Evolutionary conservation across 1,140 invertebrate genomes (phyloP).

Genomic region (Drosophila bifasciata): DNA sequence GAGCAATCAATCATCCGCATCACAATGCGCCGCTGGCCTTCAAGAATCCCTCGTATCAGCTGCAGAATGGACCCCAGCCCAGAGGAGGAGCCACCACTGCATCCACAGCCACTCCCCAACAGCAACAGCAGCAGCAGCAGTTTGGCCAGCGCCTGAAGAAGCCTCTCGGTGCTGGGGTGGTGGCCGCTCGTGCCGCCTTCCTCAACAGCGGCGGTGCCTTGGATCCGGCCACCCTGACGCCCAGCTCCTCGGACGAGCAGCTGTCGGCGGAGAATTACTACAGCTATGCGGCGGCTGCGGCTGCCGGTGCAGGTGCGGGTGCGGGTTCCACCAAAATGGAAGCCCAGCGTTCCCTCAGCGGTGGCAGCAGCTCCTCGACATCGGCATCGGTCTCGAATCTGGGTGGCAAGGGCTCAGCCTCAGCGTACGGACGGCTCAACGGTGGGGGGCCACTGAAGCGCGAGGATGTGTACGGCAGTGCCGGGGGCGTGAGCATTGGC

Average conservation of each 20-base stretch:
- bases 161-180: conserved; percentile 63
- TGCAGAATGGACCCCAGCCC: conserved; percentile 84
- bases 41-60: conserved; percentile 93
- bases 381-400: conserved; percentile 51
- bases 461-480: conserved; percentile 76
- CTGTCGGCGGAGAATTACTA: conserved; percentile 78
- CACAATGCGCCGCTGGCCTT: conserved; percentile 89
- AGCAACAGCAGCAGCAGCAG: conserved; percentile 40
- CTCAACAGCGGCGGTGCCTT: conserved; percentile 67
- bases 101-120: conserved; percentile 24
- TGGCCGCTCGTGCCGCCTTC: conserved; percentile 74
- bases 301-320: conserved; percentile 30
- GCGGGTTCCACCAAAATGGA: conserved; percentile 49
- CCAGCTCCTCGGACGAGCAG: conserved; percentile 83
- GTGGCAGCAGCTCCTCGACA: conserved; percentile 84
- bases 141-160: conserved; percentile 62
- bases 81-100: background rate
- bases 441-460: conserved; percentile 57
- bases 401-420: conserved; percentile 50
- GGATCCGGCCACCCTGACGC: conserved; percentile 73
- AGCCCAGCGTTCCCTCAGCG: conserved; percentile 84
- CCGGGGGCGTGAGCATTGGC: conserved; percentile 29
- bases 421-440: conserved; percentile 57
- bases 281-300: conserved; percentile 55
- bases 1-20: conserved; percentile 18